These are phyloP conservation scores for Alcedo atthis DNA, from an alignment of 2,797 vertebrate genomes.

Conservation along the genomic window DNA sequence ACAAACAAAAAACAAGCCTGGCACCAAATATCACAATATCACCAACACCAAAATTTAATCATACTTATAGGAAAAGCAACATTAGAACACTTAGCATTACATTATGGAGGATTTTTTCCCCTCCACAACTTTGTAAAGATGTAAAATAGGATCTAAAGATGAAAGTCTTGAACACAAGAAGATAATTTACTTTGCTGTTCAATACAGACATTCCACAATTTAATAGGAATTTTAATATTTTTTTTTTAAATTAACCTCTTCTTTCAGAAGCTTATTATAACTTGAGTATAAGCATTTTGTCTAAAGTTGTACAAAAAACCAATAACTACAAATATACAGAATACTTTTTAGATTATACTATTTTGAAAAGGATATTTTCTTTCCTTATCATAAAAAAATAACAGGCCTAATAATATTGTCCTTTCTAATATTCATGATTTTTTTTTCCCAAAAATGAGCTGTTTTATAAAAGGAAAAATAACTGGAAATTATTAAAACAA, in stretches of 20 bases:
- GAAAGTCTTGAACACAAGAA: neutral
- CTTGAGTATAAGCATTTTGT: neutral
- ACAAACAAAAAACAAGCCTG: neutral
- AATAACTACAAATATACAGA: neutral
- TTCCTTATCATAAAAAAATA: neutral
- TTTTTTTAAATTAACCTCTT: neutral
- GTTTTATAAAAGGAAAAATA: neutral
- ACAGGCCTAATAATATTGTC: neutral
- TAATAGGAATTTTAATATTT: neutral
- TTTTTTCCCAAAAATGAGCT: neutral
- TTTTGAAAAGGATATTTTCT: neutral
- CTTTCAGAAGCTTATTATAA: neutral
- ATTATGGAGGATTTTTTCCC: neutral
- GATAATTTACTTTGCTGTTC: neutral
- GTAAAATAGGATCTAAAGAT: neutral
- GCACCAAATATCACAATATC: conserved; percentile 1
- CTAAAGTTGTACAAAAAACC: neutral
- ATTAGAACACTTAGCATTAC: neutral
- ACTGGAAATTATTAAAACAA: neutral
- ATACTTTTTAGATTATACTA: neutral
- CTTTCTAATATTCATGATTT: neutral
- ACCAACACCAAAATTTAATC: neutral
- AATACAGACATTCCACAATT: neutral
- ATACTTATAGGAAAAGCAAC: neutral
- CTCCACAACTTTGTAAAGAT: neutral